phyloP scores from a whole-genome alignment of 2,888 invertebrate genomes.

The Phortica magna region DNA sequence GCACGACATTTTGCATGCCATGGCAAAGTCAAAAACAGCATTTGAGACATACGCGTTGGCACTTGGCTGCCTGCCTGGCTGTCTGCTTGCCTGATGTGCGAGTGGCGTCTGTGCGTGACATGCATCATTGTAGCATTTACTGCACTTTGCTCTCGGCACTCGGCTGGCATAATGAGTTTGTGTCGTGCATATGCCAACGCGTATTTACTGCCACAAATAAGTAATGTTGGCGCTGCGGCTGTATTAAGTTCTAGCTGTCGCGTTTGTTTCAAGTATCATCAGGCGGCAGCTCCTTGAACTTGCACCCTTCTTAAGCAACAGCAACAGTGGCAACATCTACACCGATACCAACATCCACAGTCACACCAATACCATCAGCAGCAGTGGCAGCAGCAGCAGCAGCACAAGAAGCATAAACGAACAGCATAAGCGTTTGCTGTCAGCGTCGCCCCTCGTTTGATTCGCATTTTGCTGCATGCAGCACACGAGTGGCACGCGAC shows the following conservation, averaged over 20 bases:
- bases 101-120: background rate
- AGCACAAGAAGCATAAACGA: conserved; percentile 17
- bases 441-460: background rate
- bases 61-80: background rate
- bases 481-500: background rate
- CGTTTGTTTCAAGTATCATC: background rate
- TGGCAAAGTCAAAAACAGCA: too few species aligned
- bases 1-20: too few species aligned
- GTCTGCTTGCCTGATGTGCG: background rate
- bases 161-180: background rate
- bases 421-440: background rate
- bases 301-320: conserved; percentile 41
- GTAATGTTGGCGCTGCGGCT: background rate
- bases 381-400: conserved; percentile 18
- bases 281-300: conserved; percentile 52
- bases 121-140: too few species aligned
- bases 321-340: background rate
- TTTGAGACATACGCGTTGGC: background rate
- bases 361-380: background rate
- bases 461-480: conserved; percentile 6
- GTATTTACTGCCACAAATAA: too few species aligned
- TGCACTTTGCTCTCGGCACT: too few species aligned
- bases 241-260: background rate
- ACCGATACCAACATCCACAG: background rate
- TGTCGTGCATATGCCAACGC: background rate